Evolutionary conservation across 2,797 vertebrate species (phyloP).

Genomic region (Poecilia gillii): DNA sequence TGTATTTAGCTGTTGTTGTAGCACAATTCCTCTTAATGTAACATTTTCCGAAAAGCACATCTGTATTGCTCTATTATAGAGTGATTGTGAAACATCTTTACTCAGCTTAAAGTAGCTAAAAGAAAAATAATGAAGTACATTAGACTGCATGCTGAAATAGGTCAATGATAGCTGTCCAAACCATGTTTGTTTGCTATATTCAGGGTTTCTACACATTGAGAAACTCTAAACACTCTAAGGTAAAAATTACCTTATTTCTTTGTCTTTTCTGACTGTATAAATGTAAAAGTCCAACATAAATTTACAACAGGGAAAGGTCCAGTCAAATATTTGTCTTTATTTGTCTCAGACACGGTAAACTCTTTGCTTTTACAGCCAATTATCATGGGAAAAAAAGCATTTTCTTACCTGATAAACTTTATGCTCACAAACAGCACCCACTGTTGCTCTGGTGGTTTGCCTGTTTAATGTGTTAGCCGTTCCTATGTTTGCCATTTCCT

Average conservation of each 20-base stretch:
- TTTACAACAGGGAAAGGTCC: neutral
- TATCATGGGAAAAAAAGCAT: neutral
- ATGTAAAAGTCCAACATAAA: neutral
- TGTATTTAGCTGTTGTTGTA: slow-evolving; percentile 19
- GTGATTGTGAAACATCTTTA: slow-evolving; percentile 26
- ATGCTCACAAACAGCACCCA: neutral
- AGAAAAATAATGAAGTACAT: slow-evolving; percentile 46
- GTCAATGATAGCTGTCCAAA: slow-evolving; percentile 47
- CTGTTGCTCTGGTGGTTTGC: neutral
- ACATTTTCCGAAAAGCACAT: slow-evolving; percentile 19
- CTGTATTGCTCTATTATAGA: slow-evolving; percentile 26
- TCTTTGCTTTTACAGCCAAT: neutral
- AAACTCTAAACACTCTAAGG: neutral
- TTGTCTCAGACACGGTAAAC: neutral
- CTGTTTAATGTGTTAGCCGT: neutral
- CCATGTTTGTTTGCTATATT: slow-evolving; percentile 26
- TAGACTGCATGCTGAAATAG: slow-evolving; percentile 20
- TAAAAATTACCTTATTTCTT: neutral
- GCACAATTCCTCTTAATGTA: slow-evolving; percentile 47
- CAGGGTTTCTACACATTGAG: slow-evolving; percentile 22
- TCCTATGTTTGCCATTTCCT: neutral
- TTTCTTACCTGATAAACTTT: neutral
- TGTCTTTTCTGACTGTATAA: neutral
- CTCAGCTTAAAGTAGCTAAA: slow-evolving; percentile 19
- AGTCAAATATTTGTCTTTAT: neutral